Evolutionary conservation across 1,140 invertebrate genomes (phyloP).

Genomic region (Plectus sambesii): DNA sequence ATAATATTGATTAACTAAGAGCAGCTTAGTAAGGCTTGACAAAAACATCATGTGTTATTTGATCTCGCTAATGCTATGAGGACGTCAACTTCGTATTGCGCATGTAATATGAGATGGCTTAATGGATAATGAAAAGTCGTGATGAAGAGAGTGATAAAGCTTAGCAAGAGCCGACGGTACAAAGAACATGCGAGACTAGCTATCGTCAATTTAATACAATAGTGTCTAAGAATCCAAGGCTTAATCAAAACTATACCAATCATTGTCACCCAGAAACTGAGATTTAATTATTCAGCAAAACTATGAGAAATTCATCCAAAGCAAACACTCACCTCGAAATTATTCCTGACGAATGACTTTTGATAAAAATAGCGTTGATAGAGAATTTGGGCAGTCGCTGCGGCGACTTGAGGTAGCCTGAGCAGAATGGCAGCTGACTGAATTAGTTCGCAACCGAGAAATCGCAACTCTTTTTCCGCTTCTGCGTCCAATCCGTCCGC

Average conservation of each 20-base stretch:
- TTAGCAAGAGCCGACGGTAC: not conserved
- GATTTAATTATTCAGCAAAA: no score
- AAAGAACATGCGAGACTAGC: not conserved
- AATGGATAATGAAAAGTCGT: no score
- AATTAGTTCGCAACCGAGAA: conserved; percentile 92
- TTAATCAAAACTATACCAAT: not conserved
- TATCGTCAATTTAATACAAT: no score
- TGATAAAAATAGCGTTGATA: conserved; percentile 98
- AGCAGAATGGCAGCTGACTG: conserved; percentile 90
- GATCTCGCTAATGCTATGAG: no score
- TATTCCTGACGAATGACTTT: conserved; percentile 90
- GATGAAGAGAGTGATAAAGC: no score
- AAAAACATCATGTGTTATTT: no score
- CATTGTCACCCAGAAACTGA: not conserved
- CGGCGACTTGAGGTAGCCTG: conserved; percentile 74
- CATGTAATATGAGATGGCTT: no score
- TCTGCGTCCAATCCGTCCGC: conserved; percentile 36
- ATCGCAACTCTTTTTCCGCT: conserved; percentile 62
- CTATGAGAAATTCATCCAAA: not conserved
- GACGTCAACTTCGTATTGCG: no score
- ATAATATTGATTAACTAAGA: no score
- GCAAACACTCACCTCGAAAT: conserved; percentile 69
- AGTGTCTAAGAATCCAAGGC: not conserved
- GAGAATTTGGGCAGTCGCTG: conserved; percentile 96
- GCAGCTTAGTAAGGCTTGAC: no score